phyloP scores from a whole-genome alignment of 2,797 vertebrate species.

The Acanthurus tractus region DNA sequence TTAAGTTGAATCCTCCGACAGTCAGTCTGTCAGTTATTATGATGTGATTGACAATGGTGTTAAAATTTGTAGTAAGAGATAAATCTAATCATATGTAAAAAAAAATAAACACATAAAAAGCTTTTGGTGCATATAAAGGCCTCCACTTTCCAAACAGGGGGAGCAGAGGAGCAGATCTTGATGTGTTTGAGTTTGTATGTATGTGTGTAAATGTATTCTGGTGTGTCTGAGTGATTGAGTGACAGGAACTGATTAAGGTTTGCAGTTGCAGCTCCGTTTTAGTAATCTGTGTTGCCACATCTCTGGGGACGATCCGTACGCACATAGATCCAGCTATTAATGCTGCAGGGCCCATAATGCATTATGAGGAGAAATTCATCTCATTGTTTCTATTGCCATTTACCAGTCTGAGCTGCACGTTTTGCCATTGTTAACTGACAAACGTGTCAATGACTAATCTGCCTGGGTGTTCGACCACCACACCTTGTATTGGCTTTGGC shows the following conservation, averaged over 20 bases:
- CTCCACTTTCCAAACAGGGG: not conserved
- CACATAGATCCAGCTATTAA: slow-evolving; percentile 36
- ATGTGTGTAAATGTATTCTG: slow-evolving; percentile 25
- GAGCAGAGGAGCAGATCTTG: slow-evolving; percentile 5
- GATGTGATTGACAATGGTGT: slow-evolving; percentile 8
- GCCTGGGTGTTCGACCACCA: slow-evolving; percentile 75
- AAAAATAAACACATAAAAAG: slow-evolving; percentile 15
- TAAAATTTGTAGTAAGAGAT: not conserved
- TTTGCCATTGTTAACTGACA: slow-evolving; percentile 79
- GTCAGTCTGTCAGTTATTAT: slow-evolving; percentile 7
- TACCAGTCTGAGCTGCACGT: slow-evolving; percentile 55
- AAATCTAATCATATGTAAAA: not conserved
- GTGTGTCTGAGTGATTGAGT: slow-evolving; percentile 57
- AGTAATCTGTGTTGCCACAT: slow-evolving; percentile 59
- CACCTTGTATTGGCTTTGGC: slow-evolving; percentile 73
- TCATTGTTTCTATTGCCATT: slow-evolving; percentile 70
- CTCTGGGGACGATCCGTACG: slow-evolving; percentile 44
- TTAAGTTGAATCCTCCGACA: not conserved
- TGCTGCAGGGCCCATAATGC: slow-evolving; percentile 44
- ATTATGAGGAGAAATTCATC: slow-evolving; percentile 60
- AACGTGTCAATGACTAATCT: slow-evolving; percentile 84
- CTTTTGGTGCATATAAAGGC: not conserved
- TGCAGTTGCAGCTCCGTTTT: slow-evolving; percentile 51
- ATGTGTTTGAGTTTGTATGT: slow-evolving; percentile 31
- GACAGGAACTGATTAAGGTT: slow-evolving; percentile 66